A percentile compares a stretch with the other conserved stretches of the same genome.
Conservation (phyloP, 2,113 vertebrate species). For the Noctilio leporinus region DNA sequence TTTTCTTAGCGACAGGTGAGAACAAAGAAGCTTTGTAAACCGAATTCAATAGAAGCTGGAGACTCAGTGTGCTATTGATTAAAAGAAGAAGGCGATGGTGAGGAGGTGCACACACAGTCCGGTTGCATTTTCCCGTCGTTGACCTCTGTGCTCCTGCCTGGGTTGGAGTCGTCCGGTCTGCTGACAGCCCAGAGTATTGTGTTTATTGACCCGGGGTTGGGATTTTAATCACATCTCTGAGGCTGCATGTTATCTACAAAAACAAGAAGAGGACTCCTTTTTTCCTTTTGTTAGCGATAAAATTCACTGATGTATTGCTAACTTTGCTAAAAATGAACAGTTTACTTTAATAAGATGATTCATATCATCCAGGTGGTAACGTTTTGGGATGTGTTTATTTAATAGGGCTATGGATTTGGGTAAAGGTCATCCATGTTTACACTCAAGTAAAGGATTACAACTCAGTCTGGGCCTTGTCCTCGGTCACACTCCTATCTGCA, state of each 20-base stretch:
- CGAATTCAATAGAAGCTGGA: constrained; percentile 78
- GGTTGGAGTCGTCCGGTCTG: constrained; percentile 65
- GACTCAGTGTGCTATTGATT: constrained; percentile 74
- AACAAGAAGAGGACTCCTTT: constrained; percentile 62
- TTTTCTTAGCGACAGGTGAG: constrained; percentile 82
- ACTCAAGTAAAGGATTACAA: background rate
- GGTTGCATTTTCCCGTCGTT: constrained; percentile 75
- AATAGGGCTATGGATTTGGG: background rate
- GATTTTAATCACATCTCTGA: constrained; percentile 68
- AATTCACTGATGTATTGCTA: constrained; percentile 7
- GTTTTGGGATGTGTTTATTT: background rate
- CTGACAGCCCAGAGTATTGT: constrained; percentile 66
- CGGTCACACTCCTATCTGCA: background rate
- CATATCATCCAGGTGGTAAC: background rate
- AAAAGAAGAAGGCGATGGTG: constrained; percentile 57
- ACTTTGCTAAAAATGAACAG: constrained; percentile 40
- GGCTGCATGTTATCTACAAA: constrained; percentile 65
- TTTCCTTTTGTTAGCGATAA: constrained; percentile 59
- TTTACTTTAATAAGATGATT: constrained; percentile 3
- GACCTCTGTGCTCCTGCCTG: constrained; percentile 67
- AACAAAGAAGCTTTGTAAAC: constrained; percentile 83
- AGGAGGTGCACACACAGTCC: constrained; percentile 54
- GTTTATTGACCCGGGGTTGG: constrained; percentile 68
- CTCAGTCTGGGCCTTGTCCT: background rate
- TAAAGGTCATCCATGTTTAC: background rate